These are phyloP conservation scores for Bradypus variegatus DNA, from an alignment of 2,797 vertebrate species.

Conservation along the genomic window DNA sequence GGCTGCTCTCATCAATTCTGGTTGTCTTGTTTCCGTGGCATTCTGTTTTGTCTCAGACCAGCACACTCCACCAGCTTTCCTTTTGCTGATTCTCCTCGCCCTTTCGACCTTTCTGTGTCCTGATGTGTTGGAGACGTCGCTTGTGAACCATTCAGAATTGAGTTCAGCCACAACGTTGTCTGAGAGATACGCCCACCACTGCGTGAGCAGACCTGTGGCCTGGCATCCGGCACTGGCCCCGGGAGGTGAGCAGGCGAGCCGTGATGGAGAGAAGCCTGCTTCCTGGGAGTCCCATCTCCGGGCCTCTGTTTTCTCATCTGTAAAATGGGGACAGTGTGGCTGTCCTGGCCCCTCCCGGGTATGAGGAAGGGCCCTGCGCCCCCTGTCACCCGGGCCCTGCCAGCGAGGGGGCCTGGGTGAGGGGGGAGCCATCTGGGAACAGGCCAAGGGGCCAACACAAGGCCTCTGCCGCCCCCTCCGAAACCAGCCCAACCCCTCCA, in stretches of 20 bases:
- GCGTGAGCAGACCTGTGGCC: not conserved
- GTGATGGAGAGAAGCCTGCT: too few species aligned
- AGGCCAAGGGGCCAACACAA: too few species aligned
- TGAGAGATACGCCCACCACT: not conserved
- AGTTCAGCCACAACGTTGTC: not conserved
- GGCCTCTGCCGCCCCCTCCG: not conserved
- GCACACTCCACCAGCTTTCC: too few species aligned
- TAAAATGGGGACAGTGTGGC: not conserved
- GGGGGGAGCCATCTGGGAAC: not conserved
- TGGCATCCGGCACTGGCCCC: not conserved
- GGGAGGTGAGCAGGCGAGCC: not conserved
- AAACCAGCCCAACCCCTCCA: not conserved
- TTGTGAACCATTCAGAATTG: not conserved
- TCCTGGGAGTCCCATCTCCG: too few species aligned
- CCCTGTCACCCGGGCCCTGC: not conserved
- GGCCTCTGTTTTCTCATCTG: not conserved
- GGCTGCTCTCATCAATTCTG: too few species aligned
- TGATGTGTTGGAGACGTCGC: not conserved
- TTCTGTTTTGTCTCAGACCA: not conserved
- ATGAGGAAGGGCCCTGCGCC: too few species aligned
- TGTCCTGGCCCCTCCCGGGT: too few species aligned
- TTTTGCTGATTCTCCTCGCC: not conserved
- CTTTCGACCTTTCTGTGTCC: not conserved
- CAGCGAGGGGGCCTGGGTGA: rapidly evolving
- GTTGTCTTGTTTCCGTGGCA: not conserved